These are phyloP conservation scores for Drosophila teissieri DNA, from an alignment of 1,140 invertebrate species.

Conservation along the genomic window DNA sequence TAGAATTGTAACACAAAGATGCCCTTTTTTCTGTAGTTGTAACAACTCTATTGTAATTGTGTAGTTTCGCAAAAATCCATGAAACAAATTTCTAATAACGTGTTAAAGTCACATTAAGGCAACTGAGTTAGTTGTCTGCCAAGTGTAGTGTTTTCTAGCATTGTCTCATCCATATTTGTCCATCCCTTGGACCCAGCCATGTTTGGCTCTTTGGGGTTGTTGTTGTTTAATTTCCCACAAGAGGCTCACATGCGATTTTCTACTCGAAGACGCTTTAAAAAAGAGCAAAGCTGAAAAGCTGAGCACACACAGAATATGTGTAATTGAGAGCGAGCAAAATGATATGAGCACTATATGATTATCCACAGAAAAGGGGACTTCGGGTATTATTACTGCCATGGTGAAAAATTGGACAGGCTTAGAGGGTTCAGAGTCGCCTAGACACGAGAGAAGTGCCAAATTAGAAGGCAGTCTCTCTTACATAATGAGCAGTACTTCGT, in stretches of 20 bases:
- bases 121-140: neutral
- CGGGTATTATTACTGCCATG: constrained; percentile 32
- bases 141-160: constrained; percentile 8
- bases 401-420: neutral
- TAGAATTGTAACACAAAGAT: neutral
- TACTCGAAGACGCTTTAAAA: constrained; percentile 55
- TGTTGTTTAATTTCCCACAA: constrained; percentile 69
- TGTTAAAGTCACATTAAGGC: neutral
- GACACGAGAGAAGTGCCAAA: constrained; percentile 45
- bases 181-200: constrained; percentile 17
- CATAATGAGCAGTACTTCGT: constrained; percentile 29
- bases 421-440: constrained; percentile 28
- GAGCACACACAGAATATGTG: constrained; percentile 34
- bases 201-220: constrained; percentile 51
- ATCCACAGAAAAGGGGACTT: constrained; percentile 44
- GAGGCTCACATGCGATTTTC: constrained; percentile 58
- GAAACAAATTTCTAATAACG: too few relatives aligned
- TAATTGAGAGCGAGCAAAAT: constrained; percentile 38
- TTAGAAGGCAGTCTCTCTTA: constrained; percentile 32
- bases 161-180: constrained; percentile 16
- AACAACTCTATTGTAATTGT: too few relatives aligned
- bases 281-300: constrained; percentile 20
- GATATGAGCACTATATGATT: constrained; percentile 47
- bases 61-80: too few relatives aligned
- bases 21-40: too few relatives aligned